phyloP scores from a whole-genome alignment of 2,113 vertebrate genomes.

The Otus sunia region DNA sequence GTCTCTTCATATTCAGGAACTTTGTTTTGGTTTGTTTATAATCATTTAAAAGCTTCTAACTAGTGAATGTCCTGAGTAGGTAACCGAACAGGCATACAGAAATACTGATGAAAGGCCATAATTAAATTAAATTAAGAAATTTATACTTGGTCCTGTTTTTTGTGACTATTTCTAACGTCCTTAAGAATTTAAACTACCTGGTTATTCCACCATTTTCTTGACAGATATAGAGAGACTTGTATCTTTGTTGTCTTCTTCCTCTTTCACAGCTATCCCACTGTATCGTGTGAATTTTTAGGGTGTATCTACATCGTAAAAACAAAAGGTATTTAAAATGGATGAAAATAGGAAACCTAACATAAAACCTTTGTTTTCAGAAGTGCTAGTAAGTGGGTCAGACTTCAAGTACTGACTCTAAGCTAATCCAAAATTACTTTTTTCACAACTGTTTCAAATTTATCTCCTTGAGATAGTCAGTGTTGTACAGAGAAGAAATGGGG shows the following conservation, averaged over 20 bases:
- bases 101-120: not conserved
- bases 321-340: not conserved
- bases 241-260: not conserved
- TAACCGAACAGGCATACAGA: not conserved
- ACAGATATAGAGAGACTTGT: not conserved
- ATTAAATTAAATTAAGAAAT: not conserved
- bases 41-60: constrained; percentile 40
- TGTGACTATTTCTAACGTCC: not conserved
- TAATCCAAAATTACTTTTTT: not conserved
- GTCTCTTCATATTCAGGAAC: constrained; percentile 53
- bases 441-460: not conserved
- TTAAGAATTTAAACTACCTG: not conserved
- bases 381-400: not conserved
- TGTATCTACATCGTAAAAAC: not conserved
- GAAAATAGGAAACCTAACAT: not conserved
- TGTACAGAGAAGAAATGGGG: not conserved
- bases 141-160: not conserved
- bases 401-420: not conserved
- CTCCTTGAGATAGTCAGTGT: not conserved
- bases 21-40: constrained; percentile 18
- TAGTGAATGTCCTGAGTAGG: not conserved
- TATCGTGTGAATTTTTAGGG: not conserved
- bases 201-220: not conserved
- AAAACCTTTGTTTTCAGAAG: not conserved
- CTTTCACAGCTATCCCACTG: not conserved